Base-by-base conservation (phyloP, 2,888 invertebrate species). In the Lepidochitona cinerea region DNA sequence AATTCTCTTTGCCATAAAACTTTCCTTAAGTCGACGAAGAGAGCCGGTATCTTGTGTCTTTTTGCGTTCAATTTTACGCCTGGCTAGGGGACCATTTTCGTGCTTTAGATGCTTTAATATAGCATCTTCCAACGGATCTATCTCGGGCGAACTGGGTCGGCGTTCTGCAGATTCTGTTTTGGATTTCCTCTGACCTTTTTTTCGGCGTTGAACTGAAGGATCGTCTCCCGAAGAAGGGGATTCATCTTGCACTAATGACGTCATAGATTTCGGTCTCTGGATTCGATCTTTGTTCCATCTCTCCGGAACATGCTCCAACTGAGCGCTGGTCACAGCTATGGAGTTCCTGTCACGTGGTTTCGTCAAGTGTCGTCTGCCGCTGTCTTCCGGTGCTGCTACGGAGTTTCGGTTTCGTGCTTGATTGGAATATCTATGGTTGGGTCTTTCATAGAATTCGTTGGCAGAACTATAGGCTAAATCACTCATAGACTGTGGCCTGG, bases 1-100 rank as follows among this genome's bases (percentile, higher is more conserved):
- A 29, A 59, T 59, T 59, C 26, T 59, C 59, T 59, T 59, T 18
- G 59, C 59, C 59, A 59, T 59, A 26, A 59, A 59, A 26, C 59
- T 59, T 9, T 59, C 59, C 29, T 59, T 59, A 23, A 59, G 32
- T 4, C 59, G 59, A 29, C 59, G 18, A 23, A 59, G 23, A 32
- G 59, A 59, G 2, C 59, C 59, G 2, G 26, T 59, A 29, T 59
- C 59, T 29, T 29, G 23, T 14, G 59, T 29, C 29, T 32, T 23
- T 26, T 59, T 59, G 23, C 59, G 59, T 59, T 59, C 59, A 23
- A 59, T 29, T 59, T 59, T 59, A 32, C 59, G 59, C 14, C 59
- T 23, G 29, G 59, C 59, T 4, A 59, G 32, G 14, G 59, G 59
- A 4, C 59, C 59, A 2, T 32, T 23, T 59, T 59, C 59, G 32